These are phyloP conservation scores for Heliconius hermathena DNA, from an alignment of 1,140 invertebrate species.

Conservation along the genomic window DNA sequence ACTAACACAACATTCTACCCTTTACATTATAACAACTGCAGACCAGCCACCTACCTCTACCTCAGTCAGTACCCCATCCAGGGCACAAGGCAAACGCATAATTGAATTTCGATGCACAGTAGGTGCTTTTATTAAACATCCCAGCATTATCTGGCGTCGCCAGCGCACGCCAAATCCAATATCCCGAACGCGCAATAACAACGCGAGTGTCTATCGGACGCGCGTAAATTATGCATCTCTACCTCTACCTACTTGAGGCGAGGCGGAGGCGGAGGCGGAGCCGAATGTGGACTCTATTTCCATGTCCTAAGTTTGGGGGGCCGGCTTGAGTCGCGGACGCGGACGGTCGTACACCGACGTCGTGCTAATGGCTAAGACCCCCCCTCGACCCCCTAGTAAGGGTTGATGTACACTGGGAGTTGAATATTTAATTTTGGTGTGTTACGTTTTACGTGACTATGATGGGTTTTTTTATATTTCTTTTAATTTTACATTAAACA, in stretches of 20 bases:
- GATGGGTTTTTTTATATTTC: not conserved
- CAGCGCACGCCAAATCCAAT: conserved; percentile 65
- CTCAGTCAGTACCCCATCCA: not conserved
- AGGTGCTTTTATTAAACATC: conserved; percentile 50
- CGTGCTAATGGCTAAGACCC: conserved; percentile 67
- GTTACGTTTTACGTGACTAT: too few species aligned
- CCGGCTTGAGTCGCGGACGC: conserved; percentile 46
- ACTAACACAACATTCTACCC: not conserved
- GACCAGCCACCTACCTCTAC: not conserved
- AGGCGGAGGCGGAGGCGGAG: not conserved
- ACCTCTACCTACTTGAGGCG: conserved; percentile 7
- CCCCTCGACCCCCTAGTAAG: conserved; percentile 46
- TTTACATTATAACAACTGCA: not conserved
- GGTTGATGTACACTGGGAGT: conserved; percentile 13
- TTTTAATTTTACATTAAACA: not conserved
- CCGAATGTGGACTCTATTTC: conserved; percentile 39
- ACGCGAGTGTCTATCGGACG: conserved; percentile 73
- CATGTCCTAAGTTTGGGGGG: conserved; percentile 30
- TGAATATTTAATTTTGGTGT: not conserved
- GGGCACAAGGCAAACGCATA: conserved; percentile 28
- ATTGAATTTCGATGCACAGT: conserved; percentile 42
- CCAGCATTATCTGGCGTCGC: conserved; percentile 60
- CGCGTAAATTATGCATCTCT: conserved; percentile 75
- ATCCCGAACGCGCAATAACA: conserved; percentile 72
- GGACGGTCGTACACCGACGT: conserved; percentile 57